These are phyloP conservation scores for Saguinus midas DNA, from an alignment of 2,113 vertebrate species.

Conservation along the genomic window DNA sequence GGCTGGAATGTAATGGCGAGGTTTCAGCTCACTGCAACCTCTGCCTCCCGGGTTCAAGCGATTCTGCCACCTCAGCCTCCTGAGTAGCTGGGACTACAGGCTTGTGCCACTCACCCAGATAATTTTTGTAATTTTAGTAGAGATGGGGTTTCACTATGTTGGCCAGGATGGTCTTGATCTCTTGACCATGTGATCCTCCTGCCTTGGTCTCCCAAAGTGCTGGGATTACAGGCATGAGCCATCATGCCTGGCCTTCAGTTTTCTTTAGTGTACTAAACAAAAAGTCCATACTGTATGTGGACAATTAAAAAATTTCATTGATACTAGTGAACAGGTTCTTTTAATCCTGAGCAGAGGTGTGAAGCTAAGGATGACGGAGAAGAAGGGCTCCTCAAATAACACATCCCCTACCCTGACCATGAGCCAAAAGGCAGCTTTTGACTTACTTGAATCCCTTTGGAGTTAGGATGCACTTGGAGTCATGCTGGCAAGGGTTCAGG, in stretches of 20 bases:
- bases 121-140: no score
- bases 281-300: background rate
- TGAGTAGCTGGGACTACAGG: no score
- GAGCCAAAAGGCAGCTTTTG: background rate
- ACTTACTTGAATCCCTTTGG: slow-evolving; percentile 95
- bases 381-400: background rate
- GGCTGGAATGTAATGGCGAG: no score
- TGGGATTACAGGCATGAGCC: no score
- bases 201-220: no score
- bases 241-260: background rate
- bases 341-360: background rate
- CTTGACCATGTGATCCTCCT: no score
- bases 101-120: no score
- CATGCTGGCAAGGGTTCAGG: slow-evolving; percentile 95
- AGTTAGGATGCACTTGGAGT: slow-evolving; percentile 96
- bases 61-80: no score
- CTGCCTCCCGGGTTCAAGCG: no score
- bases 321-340: background rate
- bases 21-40: no score
- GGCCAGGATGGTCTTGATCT: no score
- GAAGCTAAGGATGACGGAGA: background rate
- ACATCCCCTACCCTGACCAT: rapidly evolving
- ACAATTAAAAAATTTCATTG: background rate
- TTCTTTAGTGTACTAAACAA: slow-evolving; percentile 18
- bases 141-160: no score